Evolutionary conservation across 2,797 vertebrate genomes (phyloP).

Genomic region (Silurus aristotelis): DNA sequence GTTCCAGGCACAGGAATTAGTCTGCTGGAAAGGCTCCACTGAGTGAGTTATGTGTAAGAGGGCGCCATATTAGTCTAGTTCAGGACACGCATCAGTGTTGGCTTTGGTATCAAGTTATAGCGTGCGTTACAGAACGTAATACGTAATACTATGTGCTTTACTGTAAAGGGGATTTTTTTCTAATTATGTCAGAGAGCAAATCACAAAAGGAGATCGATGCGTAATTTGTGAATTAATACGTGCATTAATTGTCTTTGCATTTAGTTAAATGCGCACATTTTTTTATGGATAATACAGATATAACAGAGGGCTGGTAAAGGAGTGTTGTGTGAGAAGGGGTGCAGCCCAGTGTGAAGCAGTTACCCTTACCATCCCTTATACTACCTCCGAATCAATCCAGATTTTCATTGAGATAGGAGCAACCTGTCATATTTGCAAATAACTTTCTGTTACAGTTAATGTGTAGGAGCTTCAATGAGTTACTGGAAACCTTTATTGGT

Average conservation of each 20-base stretch:
- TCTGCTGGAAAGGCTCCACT: constrained; percentile 36
- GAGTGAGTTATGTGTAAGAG: constrained; percentile 51
- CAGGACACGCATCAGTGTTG: constrained; percentile 29
- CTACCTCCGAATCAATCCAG: too few relatives aligned
- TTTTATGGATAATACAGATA: not conserved
- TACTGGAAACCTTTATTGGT: too few relatives aligned
- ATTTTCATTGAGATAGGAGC: not conserved
- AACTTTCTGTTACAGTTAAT: not conserved
- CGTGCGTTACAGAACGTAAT: constrained; percentile 36
- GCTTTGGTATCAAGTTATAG: constrained; percentile 42
- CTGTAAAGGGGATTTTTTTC: constrained; percentile 39
- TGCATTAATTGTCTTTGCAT: too few relatives aligned
- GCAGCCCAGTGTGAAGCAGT: not conserved
- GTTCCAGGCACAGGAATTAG: constrained; percentile 45
- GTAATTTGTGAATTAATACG: not conserved
- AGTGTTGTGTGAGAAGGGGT: not conserved
- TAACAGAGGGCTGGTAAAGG: not conserved
- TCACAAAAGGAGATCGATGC: not conserved
- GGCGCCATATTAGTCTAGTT: constrained; percentile 34
- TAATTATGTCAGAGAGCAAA: constrained; percentile 18
- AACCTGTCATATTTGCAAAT: not conserved
- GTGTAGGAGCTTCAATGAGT: not conserved
- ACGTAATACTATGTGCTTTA: constrained; percentile 43
- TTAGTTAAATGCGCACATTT: too few relatives aligned
- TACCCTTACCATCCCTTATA: too few relatives aligned